Evolutionary conservation across 2,888 invertebrate species (phyloP).

Genomic region (Zeuzera pyrina): DNA sequence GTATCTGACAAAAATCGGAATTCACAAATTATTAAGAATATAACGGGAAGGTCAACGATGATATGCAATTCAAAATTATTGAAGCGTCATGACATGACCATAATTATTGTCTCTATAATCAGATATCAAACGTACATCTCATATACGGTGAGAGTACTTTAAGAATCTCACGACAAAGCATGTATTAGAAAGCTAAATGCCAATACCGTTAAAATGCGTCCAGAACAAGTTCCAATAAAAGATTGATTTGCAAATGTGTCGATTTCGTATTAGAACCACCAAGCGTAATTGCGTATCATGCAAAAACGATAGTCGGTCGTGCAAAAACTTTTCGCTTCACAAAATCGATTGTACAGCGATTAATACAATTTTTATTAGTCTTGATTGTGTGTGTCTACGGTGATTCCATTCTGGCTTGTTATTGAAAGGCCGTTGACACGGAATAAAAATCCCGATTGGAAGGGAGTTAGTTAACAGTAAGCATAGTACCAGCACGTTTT

Average conservation of each 20-base stretch:
- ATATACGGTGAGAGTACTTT: slow-evolving; percentile 20
- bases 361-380: slow-evolving; percentile 57
- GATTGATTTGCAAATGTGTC: slow-evolving; percentile 36
- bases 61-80: slow-evolving; percentile 31
- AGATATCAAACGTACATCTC: slow-evolving; percentile 32
- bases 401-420: slow-evolving; percentile 30
- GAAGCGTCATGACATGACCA: slow-evolving; percentile 36
- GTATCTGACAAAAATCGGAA: slow-evolving; percentile 17
- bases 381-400: slow-evolving; percentile 41
- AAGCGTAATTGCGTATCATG: slow-evolving; percentile 54
- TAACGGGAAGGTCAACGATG: slow-evolving; percentile 25
- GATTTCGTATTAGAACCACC: slow-evolving; percentile 46
- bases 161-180: slow-evolving; percentile 41
- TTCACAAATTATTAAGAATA: slow-evolving; percentile 23
- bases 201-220: slow-evolving; percentile 43
- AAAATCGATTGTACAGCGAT: slow-evolving; percentile 41
- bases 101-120: slow-evolving; percentile 47
- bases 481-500: slow-evolving; percentile 33
- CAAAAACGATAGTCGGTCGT: slow-evolving; percentile 35
- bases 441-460: slow-evolving; percentile 45
- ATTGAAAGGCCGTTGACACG: slow-evolving; percentile 48
- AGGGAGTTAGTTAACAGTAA: slow-evolving; percentile 34
- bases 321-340: slow-evolving; percentile 40
- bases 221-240: slow-evolving; percentile 30
- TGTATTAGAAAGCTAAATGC: slow-evolving; percentile 57